phyloP scores from a whole-genome alignment of 2,797 vertebrate species.

The Channallabes apus region DNA sequence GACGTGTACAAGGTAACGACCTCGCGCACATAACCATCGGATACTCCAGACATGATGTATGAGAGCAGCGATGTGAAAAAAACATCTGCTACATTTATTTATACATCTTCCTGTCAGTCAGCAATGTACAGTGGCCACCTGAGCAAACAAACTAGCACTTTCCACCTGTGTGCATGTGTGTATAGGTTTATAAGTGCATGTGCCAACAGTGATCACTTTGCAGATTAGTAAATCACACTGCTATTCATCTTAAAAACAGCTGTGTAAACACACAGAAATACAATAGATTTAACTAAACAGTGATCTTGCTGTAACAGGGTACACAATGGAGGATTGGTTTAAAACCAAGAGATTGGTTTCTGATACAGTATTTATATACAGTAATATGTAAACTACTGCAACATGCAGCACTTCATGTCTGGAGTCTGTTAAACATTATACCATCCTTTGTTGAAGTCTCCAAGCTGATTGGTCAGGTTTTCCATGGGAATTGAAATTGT shows the following conservation, averaged over 20 bases:
- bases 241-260: constrained; percentile 13
- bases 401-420: not conserved
- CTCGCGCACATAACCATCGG: not conserved
- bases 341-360: not conserved
- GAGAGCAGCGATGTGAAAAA: not conserved
- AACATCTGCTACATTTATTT: not conserved
- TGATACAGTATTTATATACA: not conserved
- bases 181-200: constrained; percentile 27
- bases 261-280: constrained; percentile 12
- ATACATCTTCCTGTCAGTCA: not conserved
- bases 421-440: not conserved
- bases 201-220: not conserved
- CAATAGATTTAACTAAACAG: not conserved
- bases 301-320: not conserved
- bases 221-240: constrained; percentile 9
- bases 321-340: not conserved
- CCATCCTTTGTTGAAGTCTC: not conserved
- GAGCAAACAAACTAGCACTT: constrained; percentile 5
- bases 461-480: not conserved
- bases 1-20: not conserved
- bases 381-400: not conserved
- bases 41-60: not conserved
- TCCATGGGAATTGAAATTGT: not conserved
- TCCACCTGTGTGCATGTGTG: constrained; percentile 19
- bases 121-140: not conserved